Base-by-base conservation (phyloP, 2,113 vertebrate genomes). In the Osmerus mordax region DNA sequence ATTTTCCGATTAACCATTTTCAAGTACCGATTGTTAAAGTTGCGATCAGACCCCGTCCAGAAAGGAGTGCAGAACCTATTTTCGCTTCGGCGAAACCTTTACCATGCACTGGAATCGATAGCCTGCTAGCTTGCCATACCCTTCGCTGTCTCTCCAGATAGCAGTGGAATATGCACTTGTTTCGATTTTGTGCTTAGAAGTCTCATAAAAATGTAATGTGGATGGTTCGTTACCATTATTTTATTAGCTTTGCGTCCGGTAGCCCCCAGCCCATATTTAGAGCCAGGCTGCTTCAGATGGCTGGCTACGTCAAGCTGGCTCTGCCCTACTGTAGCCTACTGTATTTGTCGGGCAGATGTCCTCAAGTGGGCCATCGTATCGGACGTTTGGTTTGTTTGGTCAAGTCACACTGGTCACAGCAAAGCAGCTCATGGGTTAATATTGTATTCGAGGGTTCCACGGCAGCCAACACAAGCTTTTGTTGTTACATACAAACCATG, bases 81-180 rank as follows among this genome's bases (percentile, higher is more conserved):
- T 81, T 87, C 61, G 70, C 70, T 53, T 65, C 47, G 69, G 69
- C 59, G 69, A 63, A 71, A 25, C 62, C 62, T 65, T 47, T 54
- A 52, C 69, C 56, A 19, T 84, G 81, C 83, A 84, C 79, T 71
- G 80, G 86, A 82, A 85, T 78, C 71, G 78, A 84, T 36, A 76
- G 70, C 77, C 78, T 64, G 79, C 83, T 83, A 82, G 41, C 79
- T 71, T 77, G 82, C 80, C 73, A 23, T 65, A 76, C 72, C 72
- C 78, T 71, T 21, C 41, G 23, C 8, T 54, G 18, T n/a, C 47
- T 12, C 8, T 70, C 2, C 74, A 81, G 74, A 62, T 73, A 71
- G 73, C 70, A 66, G 14, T 65, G 3, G 64, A 65, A 51, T 23
- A 65, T 65, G 0, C 8, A 51, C 9, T 75, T 79, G 75, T 25